phyloP scores from a whole-genome alignment of 2,113 vertebrate species.

The Pipra filicauda region DNA sequence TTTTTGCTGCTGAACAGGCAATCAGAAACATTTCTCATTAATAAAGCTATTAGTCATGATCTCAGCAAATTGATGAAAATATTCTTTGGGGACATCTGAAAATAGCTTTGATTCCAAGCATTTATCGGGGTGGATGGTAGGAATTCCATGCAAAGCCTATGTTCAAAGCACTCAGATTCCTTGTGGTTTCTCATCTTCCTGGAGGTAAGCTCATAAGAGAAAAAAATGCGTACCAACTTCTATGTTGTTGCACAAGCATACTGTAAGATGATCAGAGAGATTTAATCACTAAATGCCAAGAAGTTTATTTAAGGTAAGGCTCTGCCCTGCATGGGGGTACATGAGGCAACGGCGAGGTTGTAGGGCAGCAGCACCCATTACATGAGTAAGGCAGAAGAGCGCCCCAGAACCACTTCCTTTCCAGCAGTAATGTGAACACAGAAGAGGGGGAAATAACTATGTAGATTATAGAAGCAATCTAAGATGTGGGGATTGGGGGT shows the following conservation, averaged over 20 bases:
- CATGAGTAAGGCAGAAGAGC: background rate
- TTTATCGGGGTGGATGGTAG: background rate
- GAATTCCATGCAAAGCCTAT: background rate
- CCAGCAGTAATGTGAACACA: background rate
- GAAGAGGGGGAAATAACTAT: background rate
- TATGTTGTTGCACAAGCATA: background rate
- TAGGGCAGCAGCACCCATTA: background rate
- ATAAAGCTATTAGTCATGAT: background rate
- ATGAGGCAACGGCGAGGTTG: background rate
- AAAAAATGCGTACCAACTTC: background rate
- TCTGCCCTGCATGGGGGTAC: background rate
- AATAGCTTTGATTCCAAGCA: slow-evolving; percentile 24
- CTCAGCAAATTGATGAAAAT: background rate
- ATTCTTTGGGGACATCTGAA: slow-evolving; percentile 20
- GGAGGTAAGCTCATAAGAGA: slow-evolving; percentile 20
- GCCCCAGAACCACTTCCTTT: background rate
- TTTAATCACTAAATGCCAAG: background rate
- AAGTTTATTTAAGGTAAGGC: slow-evolving; percentile 31
- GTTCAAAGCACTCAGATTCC: background rate
- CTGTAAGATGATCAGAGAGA: background rate
- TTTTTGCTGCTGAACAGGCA: background rate
- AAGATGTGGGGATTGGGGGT: background rate
- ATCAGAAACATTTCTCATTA: background rate
- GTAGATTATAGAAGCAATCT: background rate
- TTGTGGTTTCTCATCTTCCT: slow-evolving; percentile 45